Conservation (phyloP, 2,113 vertebrate genomes). For the Hassar affinis region DNA sequence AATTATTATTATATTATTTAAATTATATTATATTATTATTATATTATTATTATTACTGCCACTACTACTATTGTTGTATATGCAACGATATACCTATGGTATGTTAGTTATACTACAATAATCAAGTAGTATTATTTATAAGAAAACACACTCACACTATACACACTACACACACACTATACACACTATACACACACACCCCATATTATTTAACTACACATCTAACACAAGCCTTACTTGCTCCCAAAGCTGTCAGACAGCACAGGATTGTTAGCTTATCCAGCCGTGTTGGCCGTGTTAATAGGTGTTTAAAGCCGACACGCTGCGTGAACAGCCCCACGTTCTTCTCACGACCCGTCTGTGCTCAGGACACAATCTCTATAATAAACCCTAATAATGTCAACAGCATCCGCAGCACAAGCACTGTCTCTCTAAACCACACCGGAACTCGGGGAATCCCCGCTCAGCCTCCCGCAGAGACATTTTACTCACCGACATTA, state of each 20-base stretch:
- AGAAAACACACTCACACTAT: background rate
- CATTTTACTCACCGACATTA: background rate
- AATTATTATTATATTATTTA: background rate
- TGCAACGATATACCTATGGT: background rate
- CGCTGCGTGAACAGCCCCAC: background rate
- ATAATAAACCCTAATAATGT: background rate
- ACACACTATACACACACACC: background rate
- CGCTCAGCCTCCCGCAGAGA: background rate
- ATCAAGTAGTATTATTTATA: background rate
- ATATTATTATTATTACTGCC: background rate
- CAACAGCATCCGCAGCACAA: background rate
- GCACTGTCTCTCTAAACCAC: background rate
- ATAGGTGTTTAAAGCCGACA: background rate
- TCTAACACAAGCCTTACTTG: background rate
- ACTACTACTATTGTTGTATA: background rate
- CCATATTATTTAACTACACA: background rate
- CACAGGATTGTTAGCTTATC: background rate
- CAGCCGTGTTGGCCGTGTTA: background rate
- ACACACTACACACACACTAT: background rate
- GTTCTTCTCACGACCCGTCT: background rate
- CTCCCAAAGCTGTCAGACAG: too few relatives aligned
- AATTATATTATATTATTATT: background rate
- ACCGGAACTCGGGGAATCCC: too few relatives aligned
- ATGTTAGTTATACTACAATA: background rate
- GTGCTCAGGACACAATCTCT: background rate